Base-by-base conservation (phyloP, 1,140 invertebrate species). In the Anastrepha obliqua region DNA sequence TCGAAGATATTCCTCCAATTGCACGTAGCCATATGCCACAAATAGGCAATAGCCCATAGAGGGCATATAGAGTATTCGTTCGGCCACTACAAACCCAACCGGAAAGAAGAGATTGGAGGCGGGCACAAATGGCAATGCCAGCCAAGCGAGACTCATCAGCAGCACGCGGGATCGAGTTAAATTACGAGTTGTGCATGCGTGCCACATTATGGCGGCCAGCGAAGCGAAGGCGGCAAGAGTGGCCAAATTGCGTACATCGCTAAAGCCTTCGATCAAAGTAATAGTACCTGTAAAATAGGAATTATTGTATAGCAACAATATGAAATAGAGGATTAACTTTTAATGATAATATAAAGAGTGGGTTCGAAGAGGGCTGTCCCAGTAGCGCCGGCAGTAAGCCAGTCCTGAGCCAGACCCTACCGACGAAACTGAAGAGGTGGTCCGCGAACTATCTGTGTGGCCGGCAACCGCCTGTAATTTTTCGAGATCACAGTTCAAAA, bases 31-130 rank as follows among this genome's bases (percentile, higher is more conserved):
- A 89, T 98, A 97, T 5, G 97, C 98, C 2, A 99, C 95, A 3
- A 99, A 94, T 93, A 99, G 96, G 91, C 98, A 99, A 94, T 98
- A 99, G 11, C 98, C 98, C 97, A 99, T 99, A 2, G 98, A 99
- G 4, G 99, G 98, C 94, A 98, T 97, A 93, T 99, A 99, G 0
- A 99, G 95, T 59, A 99, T 97, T 90, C 98, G 94, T 94, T 99
- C 98, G 6, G 99, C 98, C 11, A 99, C 96, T 58, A 99, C 98
- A 94, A 99, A 99, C 6, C 98, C 98, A 88, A 99, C 98, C 0
- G 98, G 98, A 91, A 99, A 98, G 94, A 99, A 99, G 39, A 99
- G 94, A 95, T 99, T 99, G 60, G 98, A 98, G 0, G 99, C 98
- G 20, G 98, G 99, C 87, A 99, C 94, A 93, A 99, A 99, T 87